These are phyloP conservation scores for Drosophila nannoptera DNA, from an alignment of 1,140 invertebrate genomes.

Conservation along the genomic window DNA sequence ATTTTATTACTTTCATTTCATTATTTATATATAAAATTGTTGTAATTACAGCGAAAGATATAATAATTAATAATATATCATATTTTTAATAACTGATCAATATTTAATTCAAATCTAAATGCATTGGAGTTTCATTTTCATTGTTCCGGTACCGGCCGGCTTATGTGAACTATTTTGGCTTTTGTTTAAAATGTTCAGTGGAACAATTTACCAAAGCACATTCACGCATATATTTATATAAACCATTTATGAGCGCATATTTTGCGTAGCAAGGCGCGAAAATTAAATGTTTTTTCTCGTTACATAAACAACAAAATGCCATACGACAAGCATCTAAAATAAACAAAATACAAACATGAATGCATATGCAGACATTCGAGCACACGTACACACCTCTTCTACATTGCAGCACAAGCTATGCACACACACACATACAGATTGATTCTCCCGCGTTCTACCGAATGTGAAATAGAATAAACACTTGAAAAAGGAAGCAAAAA, in stretches of 20 bases:
- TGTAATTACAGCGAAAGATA: too few species aligned
- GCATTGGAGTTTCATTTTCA: neutral
- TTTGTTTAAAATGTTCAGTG: neutral
- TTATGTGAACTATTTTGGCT: too few species aligned
- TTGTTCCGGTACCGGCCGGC: neutral
- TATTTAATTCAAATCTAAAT: neutral
- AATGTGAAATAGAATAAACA: conserved; percentile 30
- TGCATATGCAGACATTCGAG: conserved; percentile 8
- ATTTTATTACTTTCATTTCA: too few species aligned
- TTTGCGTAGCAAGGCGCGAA: neutral
- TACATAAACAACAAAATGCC: conserved; percentile 48
- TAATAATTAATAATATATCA: too few species aligned
- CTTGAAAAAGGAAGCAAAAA: conserved; percentile 18
- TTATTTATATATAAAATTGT: too few species aligned
- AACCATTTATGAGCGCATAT: neutral
- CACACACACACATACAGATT: conserved; percentile 1
- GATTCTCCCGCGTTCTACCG: conserved; percentile 24
- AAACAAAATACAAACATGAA: conserved; percentile 43
- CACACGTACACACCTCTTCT: neutral
- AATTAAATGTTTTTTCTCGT: conserved; percentile 22
- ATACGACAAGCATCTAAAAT: conserved; percentile 24
- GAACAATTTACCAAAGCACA: conserved; percentile 2
- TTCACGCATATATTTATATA: neutral
- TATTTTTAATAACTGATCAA: neutral
- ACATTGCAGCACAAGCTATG: conserved; percentile 9